Conservation (phyloP, 2,888 invertebrate species). For the Dascillus cervinus region DNA sequence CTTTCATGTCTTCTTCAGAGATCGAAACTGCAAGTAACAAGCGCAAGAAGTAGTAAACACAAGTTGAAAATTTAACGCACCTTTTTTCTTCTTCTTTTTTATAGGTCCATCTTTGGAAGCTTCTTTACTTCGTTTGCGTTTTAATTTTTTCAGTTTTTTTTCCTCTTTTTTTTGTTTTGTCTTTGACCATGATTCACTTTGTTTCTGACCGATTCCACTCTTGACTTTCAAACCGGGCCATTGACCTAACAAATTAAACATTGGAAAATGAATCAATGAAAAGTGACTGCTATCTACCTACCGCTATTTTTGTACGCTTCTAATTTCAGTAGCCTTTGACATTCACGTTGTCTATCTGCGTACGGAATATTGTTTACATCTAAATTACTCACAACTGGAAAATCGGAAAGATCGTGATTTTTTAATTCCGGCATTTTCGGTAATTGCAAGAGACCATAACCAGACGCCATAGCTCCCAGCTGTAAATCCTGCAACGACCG, state of each 20-base stretch:
- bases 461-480: conserved; percentile 72
- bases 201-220: conserved; percentile 42
- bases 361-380: conserved; percentile 72
- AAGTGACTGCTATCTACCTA: no score
- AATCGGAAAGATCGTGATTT: conserved; percentile 50
- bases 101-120: conserved; percentile 38
- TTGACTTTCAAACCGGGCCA: conserved; percentile 41
- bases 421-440: conserved; percentile 95
- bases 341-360: conserved; percentile 71
- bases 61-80: conserved; percentile 17
- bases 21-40: conserved; percentile 37
- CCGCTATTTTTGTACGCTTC: conserved; percentile 66
- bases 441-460: conserved; percentile 83
- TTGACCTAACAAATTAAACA: conserved; percentile 25
- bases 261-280: conserved; percentile 1
- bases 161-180: conserved; percentile 64
- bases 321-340: conserved; percentile 62
- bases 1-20: conserved; percentile 66
- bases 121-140: conserved; percentile 54
- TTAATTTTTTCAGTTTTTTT: conserved; percentile 53
- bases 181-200: conserved; percentile 71
- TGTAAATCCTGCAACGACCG: conserved; percentile 59
- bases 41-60: neutral
- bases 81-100: conserved; percentile 42
- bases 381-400: conserved; percentile 50